Percentiles rank a stretch among this genome's conserved stretches.
These are phyloP conservation scores for Drosophila fulvimacula DNA, from an alignment of 2,888 invertebrate genomes.

Conservation along the genomic window DNA sequence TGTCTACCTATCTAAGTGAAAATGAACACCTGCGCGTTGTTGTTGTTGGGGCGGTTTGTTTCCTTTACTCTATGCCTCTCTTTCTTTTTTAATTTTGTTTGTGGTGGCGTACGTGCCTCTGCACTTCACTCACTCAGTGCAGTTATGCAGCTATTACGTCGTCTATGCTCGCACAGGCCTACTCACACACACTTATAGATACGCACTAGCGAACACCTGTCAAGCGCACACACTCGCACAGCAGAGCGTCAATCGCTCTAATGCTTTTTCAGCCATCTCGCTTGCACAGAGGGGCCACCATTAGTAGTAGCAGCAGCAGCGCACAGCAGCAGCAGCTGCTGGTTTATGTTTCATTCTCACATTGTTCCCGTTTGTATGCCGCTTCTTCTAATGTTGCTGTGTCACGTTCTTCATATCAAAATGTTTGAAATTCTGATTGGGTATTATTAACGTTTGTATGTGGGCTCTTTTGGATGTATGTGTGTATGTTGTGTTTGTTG, in stretches of 20 bases:
- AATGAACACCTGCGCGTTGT: conserved; percentile 71
- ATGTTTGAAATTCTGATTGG: conserved; percentile 77
- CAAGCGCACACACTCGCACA: conserved; percentile 50
- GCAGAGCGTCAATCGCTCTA: conserved; percentile 28
- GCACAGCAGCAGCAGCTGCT: conserved; percentile 73
- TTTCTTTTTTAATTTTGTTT: conserved; percentile 22
- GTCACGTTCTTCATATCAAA: conserved; percentile 70
- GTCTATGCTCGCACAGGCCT: conserved; percentile 55
- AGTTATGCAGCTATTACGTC: conserved; percentile 76
- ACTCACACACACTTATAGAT: conserved; percentile 27
- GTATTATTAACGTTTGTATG: conserved; percentile 13
- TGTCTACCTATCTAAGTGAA: conserved; percentile 42
- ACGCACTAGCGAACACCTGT: conserved; percentile 77
- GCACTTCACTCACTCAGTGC: conserved; percentile 61
- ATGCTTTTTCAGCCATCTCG: conserved; percentile 32
- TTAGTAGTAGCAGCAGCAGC: conserved; percentile 10
- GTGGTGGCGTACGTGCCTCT: conserved; percentile 73
- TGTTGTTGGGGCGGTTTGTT: conserved; percentile 37
- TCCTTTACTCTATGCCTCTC: conserved; percentile 3
- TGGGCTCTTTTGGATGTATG: not conserved
- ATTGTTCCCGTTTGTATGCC: conserved; percentile 51
- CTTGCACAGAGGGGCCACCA: conserved; percentile 28
- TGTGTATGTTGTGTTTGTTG: conserved; percentile 8
- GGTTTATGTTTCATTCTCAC: conserved; percentile 64
- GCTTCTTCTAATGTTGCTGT: conserved; percentile 60